Evolutionary conservation across 2,888 invertebrate genomes (phyloP), one percentile per base, ranked within the genome.

Genomic region (Lymantria monacha): DNA sequence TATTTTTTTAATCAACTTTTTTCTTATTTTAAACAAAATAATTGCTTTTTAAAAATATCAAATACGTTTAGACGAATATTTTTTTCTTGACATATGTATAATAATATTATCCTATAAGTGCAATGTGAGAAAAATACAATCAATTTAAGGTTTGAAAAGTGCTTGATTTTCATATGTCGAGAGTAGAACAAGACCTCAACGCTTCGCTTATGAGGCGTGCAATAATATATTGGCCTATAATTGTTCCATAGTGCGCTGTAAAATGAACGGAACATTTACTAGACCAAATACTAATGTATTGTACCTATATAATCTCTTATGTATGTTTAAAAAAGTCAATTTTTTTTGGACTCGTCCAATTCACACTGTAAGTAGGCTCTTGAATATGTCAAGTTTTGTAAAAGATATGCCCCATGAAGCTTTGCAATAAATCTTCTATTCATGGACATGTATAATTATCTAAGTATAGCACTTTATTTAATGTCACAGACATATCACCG

Each of bases 231-330:
- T n/a, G n/a, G n/a, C n/a, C n/a, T 7, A 9, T 9, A 70, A 44
- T 0, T 51, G 55, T 49, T 73, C 69, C 69, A 81, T 79, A 0
- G 70, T 48, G 51, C 64, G 63, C 63, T 82, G 75, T 49, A 81
- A 79, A 49, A 74, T 72, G 5, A 70, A 69, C 0, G 76, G 74
- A 3, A 70, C 74, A 30, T 62, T 70, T 7, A 69, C 63, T 12
- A 80, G 57, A 0, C 74, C 74, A 46, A 61, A 76, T 9, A 72
- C 58, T 15, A 74, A 48, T 3, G 70, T 49, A 9, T 64, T 70
- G 53, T 66, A 72, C 46, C 55, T 64, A 49, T 59, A 74, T 33
- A 74, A 49, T 0, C 74, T 72, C 44, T 59, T 61, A 5, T 62
- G 60, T 0, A 74, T 75, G 44, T 65, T 67, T 3, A 76, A 70